Conservation (phyloP, 2,888 invertebrate genomes). For the Oligia latruncula region DNA sequence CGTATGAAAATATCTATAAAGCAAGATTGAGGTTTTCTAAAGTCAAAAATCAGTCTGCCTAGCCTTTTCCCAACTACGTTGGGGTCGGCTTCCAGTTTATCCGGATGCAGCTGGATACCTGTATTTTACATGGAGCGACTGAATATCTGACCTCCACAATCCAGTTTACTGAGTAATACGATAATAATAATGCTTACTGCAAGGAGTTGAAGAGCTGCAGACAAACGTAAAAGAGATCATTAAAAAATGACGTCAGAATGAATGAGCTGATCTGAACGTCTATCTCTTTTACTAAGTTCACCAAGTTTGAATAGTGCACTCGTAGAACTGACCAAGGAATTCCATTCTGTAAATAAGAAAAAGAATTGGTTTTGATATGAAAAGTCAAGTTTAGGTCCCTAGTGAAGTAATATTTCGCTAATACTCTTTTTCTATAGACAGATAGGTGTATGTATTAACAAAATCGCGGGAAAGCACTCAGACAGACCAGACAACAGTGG, state of each 20-base stretch:
- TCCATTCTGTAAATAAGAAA: constrained; percentile 58
- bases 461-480: not conserved
- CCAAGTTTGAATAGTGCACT: constrained; percentile 67
- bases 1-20: not conserved
- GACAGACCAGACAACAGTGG: not conserved
- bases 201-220: constrained; percentile 70
- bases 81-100: not conserved
- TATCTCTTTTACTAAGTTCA: constrained; percentile 67
- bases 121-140: not conserved
- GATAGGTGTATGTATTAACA: not conserved
- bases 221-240: constrained; percentile 71
- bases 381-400: not conserved
- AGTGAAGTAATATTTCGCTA: not conserved
- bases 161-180: too few relatives aligned
- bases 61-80: not conserved
- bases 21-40: not conserved
- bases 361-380: not conserved
- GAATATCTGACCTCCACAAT: not conserved
- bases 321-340: constrained; percentile 73
- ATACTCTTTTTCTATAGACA: not conserved
- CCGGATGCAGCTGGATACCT: not conserved
- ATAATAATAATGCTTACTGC: constrained; percentile 70
- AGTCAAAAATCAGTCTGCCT: not conserved
- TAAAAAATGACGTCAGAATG: constrained; percentile 73
- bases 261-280: constrained; percentile 70